phyloP scores from a whole-genome alignment of 2,797 vertebrate genomes.

The Selene dorsalis region DNA sequence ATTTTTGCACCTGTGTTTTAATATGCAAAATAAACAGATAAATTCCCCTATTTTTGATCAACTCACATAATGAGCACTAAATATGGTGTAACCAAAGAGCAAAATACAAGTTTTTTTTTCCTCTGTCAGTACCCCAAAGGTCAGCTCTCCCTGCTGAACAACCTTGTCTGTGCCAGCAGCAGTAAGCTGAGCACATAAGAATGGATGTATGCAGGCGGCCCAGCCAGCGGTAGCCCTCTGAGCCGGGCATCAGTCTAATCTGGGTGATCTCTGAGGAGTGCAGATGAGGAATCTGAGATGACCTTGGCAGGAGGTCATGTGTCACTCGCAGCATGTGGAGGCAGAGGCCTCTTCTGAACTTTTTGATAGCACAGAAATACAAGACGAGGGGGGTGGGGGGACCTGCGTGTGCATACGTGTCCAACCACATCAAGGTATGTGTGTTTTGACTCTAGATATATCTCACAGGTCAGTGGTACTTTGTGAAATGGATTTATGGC shows the following conservation, averaged over 20 bases:
- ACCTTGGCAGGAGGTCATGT: constrained; percentile 70
- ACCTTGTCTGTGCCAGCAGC: constrained; percentile 66
- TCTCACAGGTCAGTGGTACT: constrained; percentile 49
- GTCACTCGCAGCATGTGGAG: constrained; percentile 58
- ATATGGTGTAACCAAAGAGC: neutral
- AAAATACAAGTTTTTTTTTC: constrained; percentile 23
- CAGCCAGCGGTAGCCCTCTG: constrained; percentile 44
- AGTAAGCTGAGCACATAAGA: constrained; percentile 48
- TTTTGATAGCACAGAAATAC: constrained; percentile 18
- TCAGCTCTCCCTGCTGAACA: constrained; percentile 51
- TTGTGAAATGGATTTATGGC: constrained; percentile 57
- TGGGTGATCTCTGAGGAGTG: constrained; percentile 63
- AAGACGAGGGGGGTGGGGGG: constrained; percentile 15
- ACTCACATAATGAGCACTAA: neutral
- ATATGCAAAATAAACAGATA: constrained; percentile 12
- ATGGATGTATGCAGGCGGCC: constrained; percentile 65
- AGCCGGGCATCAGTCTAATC: constrained; percentile 67
- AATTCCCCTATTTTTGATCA: neutral
- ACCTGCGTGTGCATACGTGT: neutral
- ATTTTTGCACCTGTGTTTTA: constrained; percentile 7
- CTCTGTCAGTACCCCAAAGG: constrained; percentile 25
- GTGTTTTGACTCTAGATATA: constrained; percentile 46
- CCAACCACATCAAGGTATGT: constrained; percentile 9
- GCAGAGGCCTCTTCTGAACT: constrained; percentile 33
- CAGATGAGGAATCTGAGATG: constrained; percentile 56